Percentiles rank a stretch among this genome's conserved stretches.
phyloP scores from a whole-genome alignment of 2,113 vertebrate genomes.

The Trichomycterus rosablanca region DNA sequence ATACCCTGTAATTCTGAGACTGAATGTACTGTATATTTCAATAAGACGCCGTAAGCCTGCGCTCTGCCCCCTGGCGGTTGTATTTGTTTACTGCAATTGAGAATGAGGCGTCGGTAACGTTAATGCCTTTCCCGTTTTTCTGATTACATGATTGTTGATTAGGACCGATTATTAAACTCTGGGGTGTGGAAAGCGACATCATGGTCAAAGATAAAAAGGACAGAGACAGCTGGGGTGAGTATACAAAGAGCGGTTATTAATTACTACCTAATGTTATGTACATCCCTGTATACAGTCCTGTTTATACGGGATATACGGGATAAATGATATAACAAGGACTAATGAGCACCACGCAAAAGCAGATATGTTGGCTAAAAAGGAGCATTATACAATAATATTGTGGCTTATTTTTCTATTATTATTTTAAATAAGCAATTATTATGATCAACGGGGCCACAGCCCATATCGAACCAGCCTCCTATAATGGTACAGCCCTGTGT shows the following conservation, averaged over 20 bases:
- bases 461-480: not conserved
- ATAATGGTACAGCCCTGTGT: conserved; percentile 13
- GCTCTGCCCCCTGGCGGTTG: conserved; percentile 45
- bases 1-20: too few relatives aligned
- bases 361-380: not conserved
- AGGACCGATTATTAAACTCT: conserved; percentile 31
- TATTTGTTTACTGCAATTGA: conserved; percentile 20
- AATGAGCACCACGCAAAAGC: too few relatives aligned
- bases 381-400: not conserved
- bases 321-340: not conserved
- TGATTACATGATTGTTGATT: conserved; percentile 58
- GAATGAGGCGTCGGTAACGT: conserved; percentile 54
- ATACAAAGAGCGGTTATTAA: conserved; percentile 36
- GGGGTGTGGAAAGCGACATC: conserved; percentile 45
- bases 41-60: too few relatives aligned
- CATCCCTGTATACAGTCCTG: not conserved
- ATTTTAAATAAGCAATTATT: not conserved
- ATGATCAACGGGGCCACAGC: conserved; percentile 21
- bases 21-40: too few relatives aligned
- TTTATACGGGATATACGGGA: not conserved
- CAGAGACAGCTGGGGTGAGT: conserved; percentile 92
- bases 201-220: conserved; percentile 82
- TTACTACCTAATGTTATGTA: not conserved
- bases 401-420: not conserved
- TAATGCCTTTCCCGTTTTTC: conserved; percentile 16